These are phyloP conservation scores for Corythaeola cristata DNA, from an alignment of 2,113 vertebrate genomes.

Conservation along the genomic window DNA sequence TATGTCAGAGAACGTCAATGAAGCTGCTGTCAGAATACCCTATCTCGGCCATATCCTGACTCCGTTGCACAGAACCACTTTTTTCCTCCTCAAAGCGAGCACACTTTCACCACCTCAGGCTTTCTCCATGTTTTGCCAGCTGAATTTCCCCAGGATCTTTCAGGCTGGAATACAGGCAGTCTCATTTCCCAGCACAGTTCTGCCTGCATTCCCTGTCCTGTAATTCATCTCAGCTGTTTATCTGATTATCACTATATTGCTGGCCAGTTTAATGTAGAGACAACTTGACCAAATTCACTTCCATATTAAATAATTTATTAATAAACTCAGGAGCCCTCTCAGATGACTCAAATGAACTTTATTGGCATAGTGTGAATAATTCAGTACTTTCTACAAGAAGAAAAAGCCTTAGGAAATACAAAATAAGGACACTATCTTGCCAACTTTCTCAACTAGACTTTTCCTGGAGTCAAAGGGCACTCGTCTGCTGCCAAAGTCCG, in stretches of 20 bases:
- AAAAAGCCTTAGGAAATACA: constrained; percentile 1
- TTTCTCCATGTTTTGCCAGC: not conserved
- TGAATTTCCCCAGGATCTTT: not conserved
- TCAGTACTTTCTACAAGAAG: not conserved
- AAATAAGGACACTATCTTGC: not conserved
- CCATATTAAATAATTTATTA: constrained; percentile 29
- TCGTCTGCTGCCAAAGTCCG: not conserved
- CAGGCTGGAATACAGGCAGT: not conserved
- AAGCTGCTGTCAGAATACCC: not conserved
- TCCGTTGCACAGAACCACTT: not conserved
- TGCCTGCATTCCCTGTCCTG: not conserved
- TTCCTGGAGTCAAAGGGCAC: not conserved
- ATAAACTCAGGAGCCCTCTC: not conserved
- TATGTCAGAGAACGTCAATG: not conserved
- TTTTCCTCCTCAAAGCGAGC: fast-evolving
- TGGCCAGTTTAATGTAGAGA: not conserved
- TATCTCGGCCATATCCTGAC: not conserved
- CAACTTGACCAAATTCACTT: not conserved
- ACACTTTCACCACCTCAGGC: not conserved
- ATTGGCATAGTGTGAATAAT: constrained; percentile 48
- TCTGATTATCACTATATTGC: not conserved
- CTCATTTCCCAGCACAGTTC: not conserved
- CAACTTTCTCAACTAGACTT: not conserved
- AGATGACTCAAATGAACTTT: constrained; percentile 36
- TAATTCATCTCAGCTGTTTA: not conserved